phyloP scores from a whole-genome alignment of 2,797 vertebrate genomes.

The Anabacerthia variegaticeps region DNA sequence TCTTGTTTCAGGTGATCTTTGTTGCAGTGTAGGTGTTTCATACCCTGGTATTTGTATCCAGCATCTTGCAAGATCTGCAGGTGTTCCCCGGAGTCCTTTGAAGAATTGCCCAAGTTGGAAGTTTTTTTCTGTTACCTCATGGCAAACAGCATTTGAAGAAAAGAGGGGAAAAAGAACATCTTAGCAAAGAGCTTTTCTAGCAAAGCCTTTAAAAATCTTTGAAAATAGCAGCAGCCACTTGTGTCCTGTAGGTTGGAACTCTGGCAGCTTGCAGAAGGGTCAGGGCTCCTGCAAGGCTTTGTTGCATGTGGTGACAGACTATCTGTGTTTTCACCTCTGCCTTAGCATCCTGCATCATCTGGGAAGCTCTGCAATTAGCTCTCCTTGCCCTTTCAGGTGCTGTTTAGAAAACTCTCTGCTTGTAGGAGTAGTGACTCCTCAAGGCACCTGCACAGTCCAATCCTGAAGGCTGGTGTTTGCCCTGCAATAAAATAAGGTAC shows the following conservation, averaged over 20 bases:
- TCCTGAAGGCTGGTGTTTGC: background rate
- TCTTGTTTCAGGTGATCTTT: background rate
- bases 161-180: background rate
- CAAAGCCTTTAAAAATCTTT: background rate
- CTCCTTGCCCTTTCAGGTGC: background rate
- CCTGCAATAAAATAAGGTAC: background rate
- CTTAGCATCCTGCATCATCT: background rate
- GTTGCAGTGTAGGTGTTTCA: background rate
- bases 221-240: background rate
- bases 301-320: background rate
- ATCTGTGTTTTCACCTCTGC: fast-evolving
- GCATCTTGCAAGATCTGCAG: background rate
- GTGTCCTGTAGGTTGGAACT: background rate
- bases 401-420: background rate
- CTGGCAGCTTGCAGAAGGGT: background rate
- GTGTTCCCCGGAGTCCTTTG: background rate
- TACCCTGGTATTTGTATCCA: background rate
- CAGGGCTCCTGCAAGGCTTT: background rate
- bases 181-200: background rate
- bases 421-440: fast-evolving
- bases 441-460: background rate
- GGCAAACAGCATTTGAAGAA: background rate
- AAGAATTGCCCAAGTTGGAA: background rate
- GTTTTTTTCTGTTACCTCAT: background rate
- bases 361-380: background rate